Conservation (phyloP, 2,888 invertebrate species). For the Hirudinaria manillensis region DNA sequence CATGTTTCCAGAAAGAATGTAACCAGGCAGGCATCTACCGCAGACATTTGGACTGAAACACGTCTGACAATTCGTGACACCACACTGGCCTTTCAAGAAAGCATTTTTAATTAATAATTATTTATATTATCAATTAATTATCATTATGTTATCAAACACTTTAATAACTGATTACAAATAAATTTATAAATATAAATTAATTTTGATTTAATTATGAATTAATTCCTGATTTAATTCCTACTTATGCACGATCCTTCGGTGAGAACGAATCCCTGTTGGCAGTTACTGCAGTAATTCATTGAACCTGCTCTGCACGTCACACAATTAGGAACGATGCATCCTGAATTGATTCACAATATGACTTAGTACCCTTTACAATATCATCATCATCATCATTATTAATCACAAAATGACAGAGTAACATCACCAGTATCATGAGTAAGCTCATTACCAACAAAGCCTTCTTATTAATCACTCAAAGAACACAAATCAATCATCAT, state of each 20-base stretch:
- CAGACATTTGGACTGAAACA: neutral
- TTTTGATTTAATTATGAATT: neutral
- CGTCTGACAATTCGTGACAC: neutral
- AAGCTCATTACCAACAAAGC: no score
- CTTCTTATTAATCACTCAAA: no score
- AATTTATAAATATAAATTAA: neutral
- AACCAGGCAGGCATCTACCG: neutral
- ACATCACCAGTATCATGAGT: no score
- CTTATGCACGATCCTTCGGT: constrained; percentile 14
- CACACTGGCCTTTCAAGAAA: neutral
- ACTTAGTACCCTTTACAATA: neutral
- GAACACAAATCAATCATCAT: no score
- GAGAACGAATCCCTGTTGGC: neutral
- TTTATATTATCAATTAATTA: neutral
- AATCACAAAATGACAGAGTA: neutral
- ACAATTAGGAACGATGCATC: constrained; percentile 19
- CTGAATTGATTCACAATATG: constrained; percentile 11
- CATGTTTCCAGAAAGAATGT: no score
- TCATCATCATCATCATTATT: neutral
- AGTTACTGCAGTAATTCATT: neutral
- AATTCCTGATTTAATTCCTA: neutral
- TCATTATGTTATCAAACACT: neutral
- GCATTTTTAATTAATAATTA: neutral
- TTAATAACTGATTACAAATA: neutral
- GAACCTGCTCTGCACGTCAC: neutral